Percentiles rank a stretch among this genome's conserved stretches.
Evolutionary conservation across 2,888 invertebrate genomes (phyloP).

Genomic region (Watsonalla cultraria): DNA sequence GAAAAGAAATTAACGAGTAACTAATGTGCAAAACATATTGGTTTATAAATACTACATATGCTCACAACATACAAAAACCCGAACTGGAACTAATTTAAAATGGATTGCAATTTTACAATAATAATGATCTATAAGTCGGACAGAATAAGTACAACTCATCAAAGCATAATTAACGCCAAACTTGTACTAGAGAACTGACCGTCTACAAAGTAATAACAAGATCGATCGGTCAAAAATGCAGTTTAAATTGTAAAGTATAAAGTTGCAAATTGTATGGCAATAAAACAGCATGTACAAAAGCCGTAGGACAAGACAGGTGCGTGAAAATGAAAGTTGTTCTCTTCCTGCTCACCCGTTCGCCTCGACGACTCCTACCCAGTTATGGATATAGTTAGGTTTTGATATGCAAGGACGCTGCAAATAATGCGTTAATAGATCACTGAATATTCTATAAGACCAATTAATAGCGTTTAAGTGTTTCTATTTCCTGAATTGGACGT

Average conservation of each 20-base stretch:
- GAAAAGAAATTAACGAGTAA: background rate
- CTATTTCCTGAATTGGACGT: too few relatives aligned
- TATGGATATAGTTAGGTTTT: slow-evolving; percentile 40
- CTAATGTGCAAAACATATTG: too few relatives aligned
- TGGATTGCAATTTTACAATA: background rate
- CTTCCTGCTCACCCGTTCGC: slow-evolving; percentile 72
- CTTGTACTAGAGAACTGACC: slow-evolving; percentile 21
- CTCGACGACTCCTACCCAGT: slow-evolving; percentile 45
- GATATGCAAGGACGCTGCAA: slow-evolving; percentile 32
- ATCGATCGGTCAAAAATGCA: slow-evolving; percentile 2
- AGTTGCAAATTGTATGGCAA: slow-evolving; percentile 30
- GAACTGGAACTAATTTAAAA: background rate
- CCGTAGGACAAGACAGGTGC: slow-evolving; percentile 71
- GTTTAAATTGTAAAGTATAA: slow-evolving; percentile 12
- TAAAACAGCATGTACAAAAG: slow-evolving; percentile 43
- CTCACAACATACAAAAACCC: too few relatives aligned
- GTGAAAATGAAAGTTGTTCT: slow-evolving; percentile 77
- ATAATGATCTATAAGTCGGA: background rate
- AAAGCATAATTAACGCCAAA: slow-evolving; percentile 21
- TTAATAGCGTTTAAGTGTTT: background rate
- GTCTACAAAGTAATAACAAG: slow-evolving; percentile 4
- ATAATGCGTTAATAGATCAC: slow-evolving; percentile 22
- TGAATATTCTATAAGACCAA: slow-evolving; percentile 2
- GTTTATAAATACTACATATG: too few relatives aligned
- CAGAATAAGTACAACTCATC: slow-evolving; percentile 8